A percentile compares a stretch with the other conserved stretches of the same genome.
Evolutionary conservation across 2,797 vertebrate species (phyloP).

Genomic region (Ceyx erithaca): DNA sequence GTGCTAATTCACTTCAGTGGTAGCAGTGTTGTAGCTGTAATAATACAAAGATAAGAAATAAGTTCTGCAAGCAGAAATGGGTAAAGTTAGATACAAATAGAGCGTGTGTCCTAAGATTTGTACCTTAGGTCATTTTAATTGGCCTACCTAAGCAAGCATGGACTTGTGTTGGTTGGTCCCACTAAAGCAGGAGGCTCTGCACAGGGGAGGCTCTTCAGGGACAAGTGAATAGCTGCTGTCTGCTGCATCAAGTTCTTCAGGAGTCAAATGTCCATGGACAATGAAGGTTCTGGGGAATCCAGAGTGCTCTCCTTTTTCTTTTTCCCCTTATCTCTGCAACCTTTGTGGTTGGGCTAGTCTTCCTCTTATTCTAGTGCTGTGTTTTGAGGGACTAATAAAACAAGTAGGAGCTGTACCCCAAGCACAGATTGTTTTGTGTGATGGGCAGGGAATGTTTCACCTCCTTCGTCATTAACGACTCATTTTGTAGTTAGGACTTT

Average conservation of each 20-base stretch:
- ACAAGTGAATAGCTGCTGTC: too few relatives aligned
- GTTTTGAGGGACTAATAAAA: not conserved
- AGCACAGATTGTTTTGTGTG: not conserved
- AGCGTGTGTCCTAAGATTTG: not conserved
- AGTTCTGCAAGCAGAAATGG: not conserved
- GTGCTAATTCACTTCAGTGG: not conserved
- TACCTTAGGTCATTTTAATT: not conserved
- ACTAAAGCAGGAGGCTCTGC: not conserved
- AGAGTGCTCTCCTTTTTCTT: fast-evolving
- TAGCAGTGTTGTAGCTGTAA: not conserved
- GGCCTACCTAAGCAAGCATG: not conserved
- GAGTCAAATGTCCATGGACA: fast-evolving
- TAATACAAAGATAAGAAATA: not conserved
- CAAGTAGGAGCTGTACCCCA: not conserved
- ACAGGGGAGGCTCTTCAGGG: not conserved
- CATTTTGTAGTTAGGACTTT: slow-evolving; percentile 23
- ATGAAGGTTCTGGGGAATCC: not conserved
- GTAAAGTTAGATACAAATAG: not conserved
- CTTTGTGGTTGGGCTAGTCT: not conserved
- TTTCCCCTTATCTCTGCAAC: not conserved
- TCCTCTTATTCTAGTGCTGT: fast-evolving
- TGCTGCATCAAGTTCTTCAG: not conserved
- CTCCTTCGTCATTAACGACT: slow-evolving; percentile 32
- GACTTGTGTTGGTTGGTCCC: not conserved
- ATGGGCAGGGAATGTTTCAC: not conserved